Evolutionary conservation across 2,113 vertebrate genomes (phyloP).

Genomic region (Helogale parvula): DNA sequence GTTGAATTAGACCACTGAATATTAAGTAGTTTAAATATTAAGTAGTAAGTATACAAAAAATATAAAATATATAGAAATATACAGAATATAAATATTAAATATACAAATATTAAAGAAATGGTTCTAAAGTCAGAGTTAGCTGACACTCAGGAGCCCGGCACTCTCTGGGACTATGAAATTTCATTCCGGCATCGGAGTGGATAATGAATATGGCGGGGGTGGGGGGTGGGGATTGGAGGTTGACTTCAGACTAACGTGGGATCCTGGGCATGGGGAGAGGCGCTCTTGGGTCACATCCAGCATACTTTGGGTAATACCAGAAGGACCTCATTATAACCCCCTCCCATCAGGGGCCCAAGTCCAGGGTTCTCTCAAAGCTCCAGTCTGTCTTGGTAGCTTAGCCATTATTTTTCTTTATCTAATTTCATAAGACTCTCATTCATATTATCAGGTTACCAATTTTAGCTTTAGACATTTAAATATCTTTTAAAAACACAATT

Average conservation of each 20-base stretch:
- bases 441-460: not conserved
- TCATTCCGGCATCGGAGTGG: not conserved
- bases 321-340: not conserved
- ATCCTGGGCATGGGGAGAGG: fast-evolving
- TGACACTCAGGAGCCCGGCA: not conserved
- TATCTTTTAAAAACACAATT: not conserved
- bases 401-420: not conserved
- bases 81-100: not conserved
- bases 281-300: not conserved
- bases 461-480: not conserved
- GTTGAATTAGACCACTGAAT: too few relatives aligned
- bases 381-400: not conserved
- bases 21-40: too few relatives aligned
- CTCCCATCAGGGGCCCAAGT: fast-evolving
- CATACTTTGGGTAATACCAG: not conserved
- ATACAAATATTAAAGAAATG: not conserved
- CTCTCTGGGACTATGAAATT: not conserved
- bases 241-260: not conserved
- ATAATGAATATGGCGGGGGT: not conserved
- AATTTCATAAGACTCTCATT: not conserved
- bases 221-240: fast-evolving
- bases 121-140: not conserved
- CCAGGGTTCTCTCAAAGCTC: fast-evolving
- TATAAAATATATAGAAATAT: not conserved
- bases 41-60: not conserved